phyloP scores from a whole-genome alignment of 2,888 invertebrate genomes.

The Mythimna ferrago region DNA sequence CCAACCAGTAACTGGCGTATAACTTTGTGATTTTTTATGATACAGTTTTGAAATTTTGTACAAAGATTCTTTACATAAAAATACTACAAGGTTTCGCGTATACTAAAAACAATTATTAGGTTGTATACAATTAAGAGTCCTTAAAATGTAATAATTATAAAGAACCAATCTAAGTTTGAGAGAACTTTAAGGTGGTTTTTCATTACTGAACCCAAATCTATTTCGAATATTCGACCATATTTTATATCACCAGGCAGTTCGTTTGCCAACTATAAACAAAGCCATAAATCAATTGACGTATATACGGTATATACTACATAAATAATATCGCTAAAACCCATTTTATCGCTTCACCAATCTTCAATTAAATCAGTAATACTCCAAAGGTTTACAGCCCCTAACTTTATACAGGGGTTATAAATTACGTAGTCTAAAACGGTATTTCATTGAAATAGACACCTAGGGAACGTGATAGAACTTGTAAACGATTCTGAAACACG shows the following conservation, averaged over 20 bases:
- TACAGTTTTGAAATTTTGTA: too few species aligned
- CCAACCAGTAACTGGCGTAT: too few species aligned
- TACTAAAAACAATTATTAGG: too few species aligned
- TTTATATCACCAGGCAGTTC: not conserved
- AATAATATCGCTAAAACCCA: conserved; percentile 25
- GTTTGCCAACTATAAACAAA: not conserved
- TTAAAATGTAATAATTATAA: too few species aligned
- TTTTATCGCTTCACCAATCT: conserved; percentile 45
- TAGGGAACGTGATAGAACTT: conserved; percentile 42
- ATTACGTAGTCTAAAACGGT: conserved; percentile 57
- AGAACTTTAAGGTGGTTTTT: too few species aligned
- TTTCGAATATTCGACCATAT: not conserved
- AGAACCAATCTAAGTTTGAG: too few species aligned
- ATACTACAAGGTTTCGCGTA: too few species aligned
- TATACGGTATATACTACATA: conserved; percentile 11
- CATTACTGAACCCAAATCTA: not conserved
- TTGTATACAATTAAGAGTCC: too few species aligned
- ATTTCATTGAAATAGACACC: conserved; percentile 56
- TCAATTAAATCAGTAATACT: conserved; percentile 49
- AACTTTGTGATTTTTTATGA: too few species aligned
- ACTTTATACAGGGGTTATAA: conserved; percentile 39
- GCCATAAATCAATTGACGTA: conserved; percentile 31
- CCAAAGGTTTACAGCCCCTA: conserved; percentile 26
- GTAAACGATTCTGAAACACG: conserved; percentile 16
- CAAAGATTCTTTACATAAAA: too few species aligned